These are phyloP conservation scores for Chionomys nivalis DNA, from an alignment of 2,113 vertebrate genomes.

Conservation along the genomic window DNA sequence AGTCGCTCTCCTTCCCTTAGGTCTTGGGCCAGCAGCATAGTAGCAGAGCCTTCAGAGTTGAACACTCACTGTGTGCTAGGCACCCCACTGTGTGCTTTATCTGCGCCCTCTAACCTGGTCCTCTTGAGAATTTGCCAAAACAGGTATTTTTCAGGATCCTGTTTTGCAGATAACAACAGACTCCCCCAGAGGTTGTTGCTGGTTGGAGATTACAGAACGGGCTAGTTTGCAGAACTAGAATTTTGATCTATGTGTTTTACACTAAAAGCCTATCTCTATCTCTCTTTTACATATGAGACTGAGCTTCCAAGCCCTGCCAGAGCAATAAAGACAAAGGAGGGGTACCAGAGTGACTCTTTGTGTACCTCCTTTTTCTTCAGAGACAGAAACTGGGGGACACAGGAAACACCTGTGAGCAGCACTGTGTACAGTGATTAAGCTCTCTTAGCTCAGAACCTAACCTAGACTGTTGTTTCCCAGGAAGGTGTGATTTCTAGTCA, in stretches of 20 bases:
- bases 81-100: background rate
- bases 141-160: background rate
- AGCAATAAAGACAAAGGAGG: background rate
- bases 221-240: background rate
- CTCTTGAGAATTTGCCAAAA: background rate
- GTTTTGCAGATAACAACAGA: background rate
- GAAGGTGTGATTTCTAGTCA: background rate
- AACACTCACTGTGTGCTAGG: background rate
- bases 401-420: background rate
- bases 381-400: background rate
- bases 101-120: background rate
- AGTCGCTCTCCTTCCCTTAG: background rate
- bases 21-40: background rate
- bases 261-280: background rate
- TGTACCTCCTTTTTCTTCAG: background rate
- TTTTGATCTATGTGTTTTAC: conserved; percentile 14
- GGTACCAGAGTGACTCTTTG: background rate
- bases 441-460: background rate
- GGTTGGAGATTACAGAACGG: background rate
- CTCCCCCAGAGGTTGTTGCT: background rate
- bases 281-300: background rate
- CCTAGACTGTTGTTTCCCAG: background rate
- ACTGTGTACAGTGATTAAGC: background rate
- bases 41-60: background rate
- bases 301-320: background rate